phyloP scores from a whole-genome alignment of 2,797 vertebrate genomes.

The Poeciliopsis gracilis region DNA sequence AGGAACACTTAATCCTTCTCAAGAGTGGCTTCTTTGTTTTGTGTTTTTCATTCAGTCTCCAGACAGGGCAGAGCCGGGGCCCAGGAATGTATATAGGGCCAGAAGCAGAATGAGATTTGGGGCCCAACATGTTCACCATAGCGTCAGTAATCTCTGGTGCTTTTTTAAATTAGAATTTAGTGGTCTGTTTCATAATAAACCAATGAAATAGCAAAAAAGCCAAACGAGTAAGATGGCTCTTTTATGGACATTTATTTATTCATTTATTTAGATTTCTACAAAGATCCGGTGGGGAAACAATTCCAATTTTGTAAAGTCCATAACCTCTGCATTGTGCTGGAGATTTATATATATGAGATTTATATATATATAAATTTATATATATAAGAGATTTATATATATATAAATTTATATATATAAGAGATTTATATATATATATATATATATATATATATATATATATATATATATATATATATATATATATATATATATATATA shows the following conservation, averaged over 20 bases:
- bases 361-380: no score
- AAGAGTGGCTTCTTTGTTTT: constrained; percentile 1
- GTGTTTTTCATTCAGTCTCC: neutral
- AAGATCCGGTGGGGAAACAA: neutral
- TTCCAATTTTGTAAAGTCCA: neutral
- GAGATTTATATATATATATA: neutral
- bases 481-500: no score
- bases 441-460: no score
- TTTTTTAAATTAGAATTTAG: neutral
- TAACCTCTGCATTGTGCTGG: neutral
- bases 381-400: neutral
- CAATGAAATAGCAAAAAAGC: neutral
- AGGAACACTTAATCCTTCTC: neutral
- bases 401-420: no score
- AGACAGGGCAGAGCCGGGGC: neutral
- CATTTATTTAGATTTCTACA: neutral
- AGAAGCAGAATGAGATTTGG: neutral
- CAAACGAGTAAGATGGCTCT: neutral
- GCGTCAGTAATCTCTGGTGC: no score
- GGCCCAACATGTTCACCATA: neutral
- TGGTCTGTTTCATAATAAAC: neutral
- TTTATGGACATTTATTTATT: neutral
- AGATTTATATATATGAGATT: neutral
- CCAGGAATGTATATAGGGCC: neutral
- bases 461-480: no score